A percentile compares a stretch with the other conserved stretches of the same genome.
Conservation (phyloP, 2,113 vertebrate genomes). For the Tamias sibiricus region DNA sequence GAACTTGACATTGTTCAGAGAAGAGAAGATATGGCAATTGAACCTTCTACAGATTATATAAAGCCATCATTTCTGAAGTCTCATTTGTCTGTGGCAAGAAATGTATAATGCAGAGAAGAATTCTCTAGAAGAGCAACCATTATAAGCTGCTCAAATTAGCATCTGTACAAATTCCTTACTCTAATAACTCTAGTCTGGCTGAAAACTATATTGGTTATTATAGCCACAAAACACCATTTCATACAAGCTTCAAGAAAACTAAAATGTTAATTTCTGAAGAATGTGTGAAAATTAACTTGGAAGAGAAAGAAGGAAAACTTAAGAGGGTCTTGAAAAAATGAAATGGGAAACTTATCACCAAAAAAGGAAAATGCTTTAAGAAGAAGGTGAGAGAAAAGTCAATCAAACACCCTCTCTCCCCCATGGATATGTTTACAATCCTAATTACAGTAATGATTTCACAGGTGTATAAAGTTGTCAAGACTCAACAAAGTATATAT, state of each 20-base stretch:
- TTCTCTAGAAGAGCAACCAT: neutral
- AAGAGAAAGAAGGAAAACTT: neutral
- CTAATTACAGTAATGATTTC: neutral
- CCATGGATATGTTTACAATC: neutral
- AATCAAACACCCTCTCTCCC: neutral
- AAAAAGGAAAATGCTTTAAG: neutral
- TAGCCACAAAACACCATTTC: neutral
- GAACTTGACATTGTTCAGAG: neutral
- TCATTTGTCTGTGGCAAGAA: neutral
- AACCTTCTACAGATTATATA: neutral
- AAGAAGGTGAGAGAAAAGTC: neutral
- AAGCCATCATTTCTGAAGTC: neutral
- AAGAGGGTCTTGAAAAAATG: neutral
- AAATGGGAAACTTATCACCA: neutral
- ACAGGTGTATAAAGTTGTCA: neutral
- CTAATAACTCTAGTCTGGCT: neutral
- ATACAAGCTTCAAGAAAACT: neutral
- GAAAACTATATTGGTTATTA: neutral
- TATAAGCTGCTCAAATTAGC: neutral
- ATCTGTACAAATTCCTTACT: neutral
- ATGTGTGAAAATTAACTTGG: neutral
- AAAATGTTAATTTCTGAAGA: conserved; percentile 15
- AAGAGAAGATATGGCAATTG: neutral
- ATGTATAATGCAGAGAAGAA: neutral
- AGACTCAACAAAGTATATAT: neutral